phyloP scores from a whole-genome alignment of 2,113 vertebrate species.

The Macquaria ambigua region DNA sequence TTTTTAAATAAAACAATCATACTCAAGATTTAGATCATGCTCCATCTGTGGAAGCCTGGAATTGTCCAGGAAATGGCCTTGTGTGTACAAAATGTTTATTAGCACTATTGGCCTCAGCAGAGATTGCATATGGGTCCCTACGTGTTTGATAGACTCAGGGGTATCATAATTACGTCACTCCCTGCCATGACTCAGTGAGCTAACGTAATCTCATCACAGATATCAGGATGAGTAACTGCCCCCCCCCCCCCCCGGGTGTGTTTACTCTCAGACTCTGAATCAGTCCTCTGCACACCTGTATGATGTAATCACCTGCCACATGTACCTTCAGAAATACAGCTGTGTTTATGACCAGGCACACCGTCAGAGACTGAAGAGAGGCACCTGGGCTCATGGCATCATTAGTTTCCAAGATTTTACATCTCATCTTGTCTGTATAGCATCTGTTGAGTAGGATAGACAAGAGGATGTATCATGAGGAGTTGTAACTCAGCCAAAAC shows the following conservation, averaged over 20 bases:
- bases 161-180: conserved; percentile 8
- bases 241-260: neutral
- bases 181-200: conserved; percentile 9
- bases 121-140: neutral
- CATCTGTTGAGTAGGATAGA: neutral
- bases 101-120: neutral
- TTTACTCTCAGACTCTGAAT: conserved; percentile 36
- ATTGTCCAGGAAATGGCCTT: neutral
- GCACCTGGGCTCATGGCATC: conserved; percentile 34
- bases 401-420: neutral
- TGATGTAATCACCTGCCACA: conserved; percentile 38
- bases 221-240: conserved; percentile 19
- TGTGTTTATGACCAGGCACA: conserved; percentile 7
- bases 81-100: neutral
- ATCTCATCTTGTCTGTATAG: neutral
- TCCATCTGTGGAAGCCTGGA: neutral
- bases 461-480: neutral
- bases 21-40: neutral
- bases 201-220: conserved; percentile 7
- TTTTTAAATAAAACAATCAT: neutral
- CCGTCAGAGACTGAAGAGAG: neutral
- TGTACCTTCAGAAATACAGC: neutral
- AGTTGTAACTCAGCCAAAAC: neutral
- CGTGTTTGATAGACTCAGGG: neutral
- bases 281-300: conserved; percentile 55